These are phyloP conservation scores for Ardeotis arabs DNA, from an alignment of 2,113 vertebrate genomes.

Conservation along the genomic window DNA sequence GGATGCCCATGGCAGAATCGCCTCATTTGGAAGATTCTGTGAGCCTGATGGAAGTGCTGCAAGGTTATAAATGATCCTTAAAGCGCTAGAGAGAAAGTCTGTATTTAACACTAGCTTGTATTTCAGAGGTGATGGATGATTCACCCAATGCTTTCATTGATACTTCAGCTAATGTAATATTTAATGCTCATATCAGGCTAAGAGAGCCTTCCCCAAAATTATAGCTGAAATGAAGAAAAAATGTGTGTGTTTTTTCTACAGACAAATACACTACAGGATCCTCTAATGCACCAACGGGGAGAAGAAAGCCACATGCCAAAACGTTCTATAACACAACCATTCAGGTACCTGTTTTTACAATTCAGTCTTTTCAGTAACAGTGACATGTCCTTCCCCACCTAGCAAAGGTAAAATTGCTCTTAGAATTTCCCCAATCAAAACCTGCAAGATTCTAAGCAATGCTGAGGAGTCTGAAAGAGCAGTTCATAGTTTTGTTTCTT, in stretches of 20 bases:
- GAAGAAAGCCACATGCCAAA: slow-evolving; percentile 72
- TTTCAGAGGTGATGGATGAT: neutral
- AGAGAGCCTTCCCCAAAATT: neutral
- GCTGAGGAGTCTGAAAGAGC: neutral
- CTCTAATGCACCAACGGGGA: slow-evolving; percentile 62
- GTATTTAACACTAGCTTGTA: neutral
- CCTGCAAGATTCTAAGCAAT: neutral
- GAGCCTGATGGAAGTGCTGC: neutral
- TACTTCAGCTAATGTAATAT: neutral
- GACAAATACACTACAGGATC: slow-evolving; percentile 63
- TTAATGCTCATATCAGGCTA: neutral
- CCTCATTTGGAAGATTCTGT: neutral
- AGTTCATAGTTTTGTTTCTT: neutral
- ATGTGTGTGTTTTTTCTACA: neutral
- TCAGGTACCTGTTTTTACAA: slow-evolving; percentile 60
- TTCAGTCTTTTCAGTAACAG: neutral
- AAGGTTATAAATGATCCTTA: neutral
- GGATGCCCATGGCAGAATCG: neutral
- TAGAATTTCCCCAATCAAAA: neutral
- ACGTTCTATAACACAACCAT: slow-evolving; percentile 52
- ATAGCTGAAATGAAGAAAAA: neutral
- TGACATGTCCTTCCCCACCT: neutral
- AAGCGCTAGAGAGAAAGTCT: neutral
- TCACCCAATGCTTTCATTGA: neutral
- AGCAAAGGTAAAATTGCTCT: neutral